A percentile compares a stretch with the other conserved stretches of the same genome.
Conservation (phyloP, 2,797 vertebrate genomes). For the Spinibarbus caldwelli region DNA sequence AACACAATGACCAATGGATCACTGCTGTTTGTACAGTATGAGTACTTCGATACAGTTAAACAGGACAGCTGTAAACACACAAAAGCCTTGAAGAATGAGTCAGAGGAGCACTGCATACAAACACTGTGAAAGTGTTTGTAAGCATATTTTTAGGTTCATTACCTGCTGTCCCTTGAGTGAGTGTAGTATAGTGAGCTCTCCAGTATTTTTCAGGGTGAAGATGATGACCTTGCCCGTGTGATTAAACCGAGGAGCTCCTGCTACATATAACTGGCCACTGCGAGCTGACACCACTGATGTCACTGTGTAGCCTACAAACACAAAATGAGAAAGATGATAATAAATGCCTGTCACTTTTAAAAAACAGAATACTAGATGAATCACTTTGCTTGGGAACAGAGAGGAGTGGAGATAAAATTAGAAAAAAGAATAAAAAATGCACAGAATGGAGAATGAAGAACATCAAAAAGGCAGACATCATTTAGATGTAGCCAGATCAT, state of each 20-base stretch:
- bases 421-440: background rate
- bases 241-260: constrained; percentile 96
- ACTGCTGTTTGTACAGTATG: constrained; percentile 3
- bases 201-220: constrained; percentile 89
- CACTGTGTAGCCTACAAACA: constrained; percentile 89
- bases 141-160: constrained; percentile 1
- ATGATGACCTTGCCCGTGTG: constrained; percentile 98
- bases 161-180: constrained; percentile 96
- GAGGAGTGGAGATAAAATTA: background rate
- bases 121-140: background rate
- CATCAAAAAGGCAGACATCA: too few species aligned
- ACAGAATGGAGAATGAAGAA: too few species aligned
- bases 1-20: background rate
- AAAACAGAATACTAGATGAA: background rate
- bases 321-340: background rate
- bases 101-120: background rate
- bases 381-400: background rate
- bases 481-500: background rate
- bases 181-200: constrained; percentile 91
- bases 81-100: background rate
- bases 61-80: background rate
- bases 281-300: constrained; percentile 88
- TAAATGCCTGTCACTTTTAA: background rate
- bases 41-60: background rate
- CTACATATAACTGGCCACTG: constrained; percentile 86